Evolutionary conservation across 2,888 invertebrate species (phyloP), one percentile per base, ranked within the genome.

Genomic region (Atherix ibis): DNA sequence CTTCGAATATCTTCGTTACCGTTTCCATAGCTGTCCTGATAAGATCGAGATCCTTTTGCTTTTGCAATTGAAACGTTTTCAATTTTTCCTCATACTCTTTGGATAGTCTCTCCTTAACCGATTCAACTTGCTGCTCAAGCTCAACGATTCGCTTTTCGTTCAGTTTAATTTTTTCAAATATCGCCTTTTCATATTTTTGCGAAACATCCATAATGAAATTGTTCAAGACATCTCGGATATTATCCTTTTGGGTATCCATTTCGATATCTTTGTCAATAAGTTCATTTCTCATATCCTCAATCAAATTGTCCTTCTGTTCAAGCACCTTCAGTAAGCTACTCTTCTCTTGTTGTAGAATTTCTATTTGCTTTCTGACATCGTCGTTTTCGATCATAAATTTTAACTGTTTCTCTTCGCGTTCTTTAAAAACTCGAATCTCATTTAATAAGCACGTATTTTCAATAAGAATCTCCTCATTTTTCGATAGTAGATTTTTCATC

Each of bases 1-100:
- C n/a, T n/a, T n/a, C n/a, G n/a, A n/a, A n/a, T n/a, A n/a, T n/a
- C n/a, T n/a, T n/a, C n/a, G n/a, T n/a, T n/a, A 54, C 50, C 19
- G 58, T 52, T 42, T 66, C 62, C 31, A 54, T 54, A 12, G 53
- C 52, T 24, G 52, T 48, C 35, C 59, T 58, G 35, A 56, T 48
- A 2, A 55, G 52, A 40, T 58, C 58, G 13, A 63, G 53, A 42
- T 62, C 59, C 9, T 36, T 31, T 4, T 28, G 25, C 6, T 36
- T 35, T 18, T 36, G 26, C 14, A 29, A 30, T 18, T 43, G 37
- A 4, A 36, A 15, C 13, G n/a, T 18, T 10, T 29, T 31, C 3
- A 42, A 18, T 26, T 38, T 19, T 27, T 45, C 43, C 24, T 35
- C 31, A 22, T 43, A 31, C 13, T 41, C 43, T 17, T 40, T 40